These are phyloP conservation scores for Conger conger DNA, from an alignment of 2,113 vertebrate species.

Conservation along the genomic window DNA sequence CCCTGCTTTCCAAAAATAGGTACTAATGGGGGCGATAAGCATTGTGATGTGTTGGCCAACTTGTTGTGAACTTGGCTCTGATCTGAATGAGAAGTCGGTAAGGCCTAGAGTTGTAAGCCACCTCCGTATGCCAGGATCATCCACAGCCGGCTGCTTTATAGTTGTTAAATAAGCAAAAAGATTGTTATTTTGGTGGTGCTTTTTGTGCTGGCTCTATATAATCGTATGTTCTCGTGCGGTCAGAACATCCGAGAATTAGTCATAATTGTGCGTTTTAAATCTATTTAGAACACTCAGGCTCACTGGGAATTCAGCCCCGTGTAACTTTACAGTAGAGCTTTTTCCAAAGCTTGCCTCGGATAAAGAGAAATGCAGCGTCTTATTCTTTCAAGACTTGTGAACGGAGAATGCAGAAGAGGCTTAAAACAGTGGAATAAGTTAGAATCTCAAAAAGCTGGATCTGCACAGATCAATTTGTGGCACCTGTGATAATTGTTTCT, in stretches of 20 bases:
- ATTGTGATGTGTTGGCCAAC: neutral
- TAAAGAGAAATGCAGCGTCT: neutral
- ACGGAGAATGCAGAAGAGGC: neutral
- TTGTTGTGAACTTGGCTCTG: neutral
- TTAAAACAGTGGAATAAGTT: neutral
- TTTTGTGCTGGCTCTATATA: conserved; percentile 15
- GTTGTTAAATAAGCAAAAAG: conserved; percentile 25
- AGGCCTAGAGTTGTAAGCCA: neutral
- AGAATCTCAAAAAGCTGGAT: neutral
- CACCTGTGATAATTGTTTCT: neutral
- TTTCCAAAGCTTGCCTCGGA: neutral
- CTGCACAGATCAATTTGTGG: neutral
- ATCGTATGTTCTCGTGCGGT: conserved; percentile 30
- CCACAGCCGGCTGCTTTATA: neutral
- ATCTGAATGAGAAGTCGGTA: neutral
- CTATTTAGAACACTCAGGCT: conserved; percentile 9
- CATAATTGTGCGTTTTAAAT: conserved; percentile 7
- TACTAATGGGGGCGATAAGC: neutral
- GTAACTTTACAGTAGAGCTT: neutral
- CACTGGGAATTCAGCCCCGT: neutral
- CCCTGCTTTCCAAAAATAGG: neutral
- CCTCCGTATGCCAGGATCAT: neutral
- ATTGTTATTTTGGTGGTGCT: conserved; percentile 22
- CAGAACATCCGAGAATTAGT: conserved; percentile 19
- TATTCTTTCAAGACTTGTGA: neutral